phyloP scores from a whole-genome alignment of 2,113 vertebrate species.

The Sardina pilchardus region DNA sequence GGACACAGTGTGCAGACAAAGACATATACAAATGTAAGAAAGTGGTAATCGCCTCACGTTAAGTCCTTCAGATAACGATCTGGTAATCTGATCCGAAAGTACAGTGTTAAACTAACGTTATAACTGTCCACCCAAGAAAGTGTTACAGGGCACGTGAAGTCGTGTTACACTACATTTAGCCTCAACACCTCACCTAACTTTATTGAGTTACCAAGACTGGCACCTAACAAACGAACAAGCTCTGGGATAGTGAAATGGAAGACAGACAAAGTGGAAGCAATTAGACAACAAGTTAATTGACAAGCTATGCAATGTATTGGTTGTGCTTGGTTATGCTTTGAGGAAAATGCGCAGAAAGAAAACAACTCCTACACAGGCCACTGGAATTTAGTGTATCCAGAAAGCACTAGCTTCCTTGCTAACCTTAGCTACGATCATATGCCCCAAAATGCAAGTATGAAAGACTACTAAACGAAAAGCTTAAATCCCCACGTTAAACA shows the following conservation, averaged over 20 bases:
- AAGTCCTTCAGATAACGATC: neutral
- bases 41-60: slow-evolving; percentile 8
- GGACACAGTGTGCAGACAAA: neutral
- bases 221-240: neutral
- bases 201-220: neutral
- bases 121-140: neutral
- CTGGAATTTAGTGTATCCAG: neutral
- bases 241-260: neutral
- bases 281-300: neutral
- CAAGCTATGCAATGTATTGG: neutral
- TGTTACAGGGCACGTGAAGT: neutral
- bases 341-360: neutral
- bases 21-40: neutral
- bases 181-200: neutral
- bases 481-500: neutral
- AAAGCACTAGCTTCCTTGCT: neutral
- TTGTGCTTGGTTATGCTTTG: neutral
- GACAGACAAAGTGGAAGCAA: neutral
- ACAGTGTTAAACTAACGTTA: neutral
- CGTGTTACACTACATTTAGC: neutral
- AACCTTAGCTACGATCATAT: neutral
- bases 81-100: neutral
- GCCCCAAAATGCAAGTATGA: neutral
- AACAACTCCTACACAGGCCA: neutral
- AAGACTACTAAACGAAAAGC: neutral